phyloP scores from a whole-genome alignment of 2,113 vertebrate genomes.

The Megatriorchis doriae region DNA sequence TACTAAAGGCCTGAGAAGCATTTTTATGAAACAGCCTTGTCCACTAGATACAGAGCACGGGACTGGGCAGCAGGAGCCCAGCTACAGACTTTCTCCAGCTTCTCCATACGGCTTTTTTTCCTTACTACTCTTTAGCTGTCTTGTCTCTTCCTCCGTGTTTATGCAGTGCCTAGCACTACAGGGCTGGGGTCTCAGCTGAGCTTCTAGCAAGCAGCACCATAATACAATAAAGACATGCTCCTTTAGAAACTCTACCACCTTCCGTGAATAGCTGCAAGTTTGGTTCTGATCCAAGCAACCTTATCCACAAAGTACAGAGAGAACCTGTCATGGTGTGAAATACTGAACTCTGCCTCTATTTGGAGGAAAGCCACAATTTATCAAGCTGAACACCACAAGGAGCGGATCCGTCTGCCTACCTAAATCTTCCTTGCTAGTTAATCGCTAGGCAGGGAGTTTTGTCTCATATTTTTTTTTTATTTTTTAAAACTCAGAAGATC shows the following conservation, averaged over 20 bases:
- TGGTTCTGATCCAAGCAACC: constrained; percentile 55
- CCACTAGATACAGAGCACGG: fast-evolving
- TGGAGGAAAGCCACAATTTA: constrained; percentile 61
- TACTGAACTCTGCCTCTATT: constrained; percentile 59
- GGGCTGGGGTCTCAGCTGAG: background rate
- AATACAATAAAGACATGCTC: background rate
- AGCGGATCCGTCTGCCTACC: constrained; percentile 41
- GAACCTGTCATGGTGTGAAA: constrained; percentile 64
- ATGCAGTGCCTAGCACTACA: background rate
- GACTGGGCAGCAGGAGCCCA: background rate
- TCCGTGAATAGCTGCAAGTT: constrained; percentile 3
- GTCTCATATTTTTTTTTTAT: background rate
- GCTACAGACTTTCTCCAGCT: background rate
- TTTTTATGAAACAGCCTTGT: background rate
- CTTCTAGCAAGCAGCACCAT: background rate
- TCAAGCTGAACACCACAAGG: constrained; percentile 46
- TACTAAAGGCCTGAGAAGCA: background rate
- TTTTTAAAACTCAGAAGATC: constrained; percentile 14
- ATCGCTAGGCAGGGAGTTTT: constrained; percentile 29
- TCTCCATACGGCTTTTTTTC: background rate
- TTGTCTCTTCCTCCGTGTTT: background rate
- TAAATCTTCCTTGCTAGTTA: constrained; percentile 41
- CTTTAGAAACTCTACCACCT: constrained; percentile 14
- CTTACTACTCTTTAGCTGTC: background rate
- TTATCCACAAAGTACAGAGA: constrained; percentile 62